Percentiles rank a stretch among this genome's conserved stretches.
These are phyloP conservation scores for Bombylius discolor DNA, from an alignment of 2,888 invertebrate genomes.

Conservation along the genomic window DNA sequence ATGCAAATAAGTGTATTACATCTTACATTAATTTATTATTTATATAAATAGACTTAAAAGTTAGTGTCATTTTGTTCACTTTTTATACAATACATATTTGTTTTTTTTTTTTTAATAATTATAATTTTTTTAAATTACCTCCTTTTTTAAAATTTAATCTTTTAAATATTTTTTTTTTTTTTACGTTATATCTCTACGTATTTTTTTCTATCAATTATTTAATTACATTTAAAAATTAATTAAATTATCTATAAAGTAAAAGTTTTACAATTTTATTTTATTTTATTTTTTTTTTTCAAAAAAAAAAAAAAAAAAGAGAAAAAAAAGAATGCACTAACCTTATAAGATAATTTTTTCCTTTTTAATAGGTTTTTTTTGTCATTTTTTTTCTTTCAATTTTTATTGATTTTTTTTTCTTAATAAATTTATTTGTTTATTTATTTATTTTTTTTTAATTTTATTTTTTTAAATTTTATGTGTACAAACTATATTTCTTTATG, in stretches of 20 bases:
- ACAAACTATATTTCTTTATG: too few species aligned
- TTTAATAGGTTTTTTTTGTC: slow-evolving; percentile 1
- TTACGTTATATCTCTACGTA: slow-evolving; percentile 3
- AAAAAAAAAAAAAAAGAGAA: too few species aligned
- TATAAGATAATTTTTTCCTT: slow-evolving; percentile 21
- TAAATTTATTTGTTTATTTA: slow-evolving; percentile 6
- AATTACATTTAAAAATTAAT: neutral
- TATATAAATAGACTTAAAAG: neutral
- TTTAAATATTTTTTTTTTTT: neutral
- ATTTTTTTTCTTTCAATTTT: slow-evolving; percentile 9
- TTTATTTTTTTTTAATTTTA: slow-evolving; percentile 4
- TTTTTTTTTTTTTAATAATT: neutral
- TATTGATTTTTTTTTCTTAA: slow-evolving; percentile 6
- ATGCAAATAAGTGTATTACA: too few species aligned
- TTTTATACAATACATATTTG: neutral
- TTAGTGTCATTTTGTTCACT: neutral
- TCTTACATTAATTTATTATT: neutral
- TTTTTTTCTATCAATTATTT: neutral
- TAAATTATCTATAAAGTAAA: too few species aligned
- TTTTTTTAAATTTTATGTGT: neutral
- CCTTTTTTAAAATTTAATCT: neutral
- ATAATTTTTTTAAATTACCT: too few species aligned
- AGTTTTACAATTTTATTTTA: neutral
- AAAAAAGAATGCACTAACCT: slow-evolving; percentile 34
- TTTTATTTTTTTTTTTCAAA: neutral